phyloP scores from a whole-genome alignment of 2,797 vertebrate genomes.

The Bradypus variegatus region DNA sequence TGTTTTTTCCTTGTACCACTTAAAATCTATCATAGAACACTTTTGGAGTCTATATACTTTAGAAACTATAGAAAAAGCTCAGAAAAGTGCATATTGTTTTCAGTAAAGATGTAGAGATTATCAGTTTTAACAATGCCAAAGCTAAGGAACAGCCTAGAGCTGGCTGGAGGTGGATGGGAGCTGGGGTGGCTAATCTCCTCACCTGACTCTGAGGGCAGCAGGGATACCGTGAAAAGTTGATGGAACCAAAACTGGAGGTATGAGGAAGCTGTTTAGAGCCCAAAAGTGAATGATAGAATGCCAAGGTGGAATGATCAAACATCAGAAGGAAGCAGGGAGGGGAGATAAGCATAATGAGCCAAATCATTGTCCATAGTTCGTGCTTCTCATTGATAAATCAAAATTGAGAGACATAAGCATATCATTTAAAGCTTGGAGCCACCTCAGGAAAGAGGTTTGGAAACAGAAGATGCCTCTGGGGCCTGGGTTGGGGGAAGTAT shows the following conservation, averaged over 20 bases:
- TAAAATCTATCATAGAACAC: neutral
- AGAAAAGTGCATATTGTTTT: neutral
- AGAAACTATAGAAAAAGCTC: neutral
- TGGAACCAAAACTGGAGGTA: too few relatives aligned
- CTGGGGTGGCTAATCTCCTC: neutral
- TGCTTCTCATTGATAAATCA: accelerated
- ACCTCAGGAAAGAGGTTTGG: neutral
- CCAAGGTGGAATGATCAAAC: neutral
- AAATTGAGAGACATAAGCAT: neutral
- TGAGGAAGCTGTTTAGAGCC: neutral
- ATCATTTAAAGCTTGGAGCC: neutral
- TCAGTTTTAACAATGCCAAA: neutral
- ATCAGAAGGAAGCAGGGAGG: too few relatives aligned
- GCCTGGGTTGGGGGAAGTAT: neutral
- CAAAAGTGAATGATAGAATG: neutral
- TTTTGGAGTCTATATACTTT: neutral
- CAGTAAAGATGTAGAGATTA: neutral
- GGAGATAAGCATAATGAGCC: accelerated
- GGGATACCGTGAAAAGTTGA: accelerated
- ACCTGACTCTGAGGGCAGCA: neutral
- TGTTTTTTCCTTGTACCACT: neutral
- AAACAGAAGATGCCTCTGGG: neutral
- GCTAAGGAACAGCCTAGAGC: neutral
- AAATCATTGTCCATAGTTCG: neutral
- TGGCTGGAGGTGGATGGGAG: neutral